Base-by-base conservation (phyloP, 2,797 vertebrate species). In the Pantherophis vulpinus region DNA sequence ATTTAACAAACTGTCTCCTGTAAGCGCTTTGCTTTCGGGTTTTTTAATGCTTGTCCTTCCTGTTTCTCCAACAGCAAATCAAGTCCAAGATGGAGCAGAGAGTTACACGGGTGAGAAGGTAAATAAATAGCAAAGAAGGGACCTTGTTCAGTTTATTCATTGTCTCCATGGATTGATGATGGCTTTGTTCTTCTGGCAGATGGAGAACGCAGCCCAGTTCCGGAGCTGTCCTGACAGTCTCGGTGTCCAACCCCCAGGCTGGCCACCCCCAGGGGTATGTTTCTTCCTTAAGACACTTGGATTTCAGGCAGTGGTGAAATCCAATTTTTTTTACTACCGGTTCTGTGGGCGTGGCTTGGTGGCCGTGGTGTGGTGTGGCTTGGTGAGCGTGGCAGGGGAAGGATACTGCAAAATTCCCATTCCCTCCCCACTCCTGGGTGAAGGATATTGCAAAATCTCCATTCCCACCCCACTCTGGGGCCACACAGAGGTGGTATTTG, bases 221-320 rank as follows among this genome's bases (percentile, higher is more conserved):
- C 0, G 97, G 97, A 92, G 96, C 97, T 47, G 98, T 96, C 27
- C 95, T 98, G 94, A 98, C 96, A 0, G 97, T 98, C 93, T 98
- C 97, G 89, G 95, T 98, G 91, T 95, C 96, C 14, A 98, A 98
- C 93, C 96, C 94, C 58, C 97, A 96, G 94, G 94, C 96, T 1
- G 92, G 96, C 93, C 95, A 96, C 93, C 79, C 70, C 1, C 61
- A 95, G 12, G 0, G 0, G 97, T 98, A 93, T 4, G 1, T 55
- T 9, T 32, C 51, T 4, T n/a, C 2, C 54, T 87, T 18, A 11
- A 27, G 18, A 3, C 4, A 3, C 5, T n/a, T 70, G 32, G 61
- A 16, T 6, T 42, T 32, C 20, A 27, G 88, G 11, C 47, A 51
- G 47, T 51, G 47, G 47, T 51, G 47, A 51, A 51, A 51, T 51